A percentile compares a stretch with the other conserved stretches of the same genome.
These are phyloP conservation scores for Aphelinus certus DNA, from an alignment of 1,140 invertebrate species.

Conservation along the genomic window DNA sequence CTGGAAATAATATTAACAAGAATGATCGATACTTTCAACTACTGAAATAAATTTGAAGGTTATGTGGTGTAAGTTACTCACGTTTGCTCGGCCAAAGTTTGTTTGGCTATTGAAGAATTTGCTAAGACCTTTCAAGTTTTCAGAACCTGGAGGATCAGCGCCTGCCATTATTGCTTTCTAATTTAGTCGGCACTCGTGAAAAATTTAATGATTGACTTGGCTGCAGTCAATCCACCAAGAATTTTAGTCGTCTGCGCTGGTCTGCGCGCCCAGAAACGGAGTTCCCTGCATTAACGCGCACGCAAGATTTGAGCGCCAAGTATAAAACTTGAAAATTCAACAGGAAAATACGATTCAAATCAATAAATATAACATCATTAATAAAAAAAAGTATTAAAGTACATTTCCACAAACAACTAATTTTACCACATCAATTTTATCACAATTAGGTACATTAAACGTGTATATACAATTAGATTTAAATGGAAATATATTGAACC, in stretches of 20 bases:
- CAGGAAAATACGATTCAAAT: no score
- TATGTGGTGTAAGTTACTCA: constrained; percentile 47
- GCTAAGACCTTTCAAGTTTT: constrained; percentile 52
- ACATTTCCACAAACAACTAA: neutral
- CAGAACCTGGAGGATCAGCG: constrained; percentile 40
- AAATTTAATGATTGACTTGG: no score
- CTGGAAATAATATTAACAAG: constrained; percentile 42
- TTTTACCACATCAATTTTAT: neutral
- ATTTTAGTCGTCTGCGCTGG: no score
- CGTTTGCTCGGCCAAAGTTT: constrained; percentile 55
- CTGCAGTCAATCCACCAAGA: no score
- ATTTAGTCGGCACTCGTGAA: neutral
- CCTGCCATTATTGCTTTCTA: constrained; percentile 40
- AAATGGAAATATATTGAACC: no score
- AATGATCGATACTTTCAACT: neutral
- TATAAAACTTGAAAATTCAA: no score
- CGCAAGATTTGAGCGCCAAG: no score
- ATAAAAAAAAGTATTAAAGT: constrained; percentile 3
- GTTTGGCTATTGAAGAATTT: constrained; percentile 59
- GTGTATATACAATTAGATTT: no score
- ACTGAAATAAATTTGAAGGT: constrained; percentile 11
- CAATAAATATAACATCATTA: constrained; percentile 22
- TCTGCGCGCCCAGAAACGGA: no score
- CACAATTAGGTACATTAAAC: no score
- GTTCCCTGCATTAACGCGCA: no score